Evolutionary conservation across 2,113 vertebrate genomes (phyloP), one percentile per base, ranked within the genome.

Genomic region (Nothocercus julius): DNA sequence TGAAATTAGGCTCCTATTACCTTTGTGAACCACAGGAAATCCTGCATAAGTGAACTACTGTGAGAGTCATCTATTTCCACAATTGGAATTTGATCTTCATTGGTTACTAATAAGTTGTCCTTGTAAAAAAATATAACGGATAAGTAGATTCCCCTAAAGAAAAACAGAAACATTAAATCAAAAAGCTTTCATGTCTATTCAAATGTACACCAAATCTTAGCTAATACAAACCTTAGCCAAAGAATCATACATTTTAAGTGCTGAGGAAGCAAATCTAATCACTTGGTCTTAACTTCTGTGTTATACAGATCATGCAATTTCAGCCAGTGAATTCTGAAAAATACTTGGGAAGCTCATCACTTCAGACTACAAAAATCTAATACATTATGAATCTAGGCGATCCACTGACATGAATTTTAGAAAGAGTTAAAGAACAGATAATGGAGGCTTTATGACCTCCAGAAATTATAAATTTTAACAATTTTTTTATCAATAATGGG

Each of bases 11-110:
- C 74, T 96, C 63, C 85, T 20, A 6, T 96, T 98, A 99, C 99
- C 99, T 99, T 99, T 40, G 98, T 98, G 98, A 99, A 99, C 99
- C 99, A 99, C 49, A 99, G 98, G 97, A 99, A 99, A 97, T 99
- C 99, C 97, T 99, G 99, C 98, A 97, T 99, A 93, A 99, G 98
- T 73, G 98, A 98, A 96, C 98, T 99, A 97, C 98, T 97, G 94
- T 99, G 99, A 87, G 98, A 99, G 96, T 99, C 99, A 79, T 99
- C 99, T 75, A 99, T 99, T 98, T 99, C 99, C 98, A 99, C 99
- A 69, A 99, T 99, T 70, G 99, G 99, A 92, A 99, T 98, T 97
- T 99, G 99, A 96, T 99, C 99, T 98, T 99, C 99, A 24, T 98
- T 98, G 69, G 99, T 99, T 96, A 99, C 99, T 97, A 99, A 97